phyloP scores from a whole-genome alignment of 2,888 invertebrate species.

The Notocelia uddmanniana region DNA sequence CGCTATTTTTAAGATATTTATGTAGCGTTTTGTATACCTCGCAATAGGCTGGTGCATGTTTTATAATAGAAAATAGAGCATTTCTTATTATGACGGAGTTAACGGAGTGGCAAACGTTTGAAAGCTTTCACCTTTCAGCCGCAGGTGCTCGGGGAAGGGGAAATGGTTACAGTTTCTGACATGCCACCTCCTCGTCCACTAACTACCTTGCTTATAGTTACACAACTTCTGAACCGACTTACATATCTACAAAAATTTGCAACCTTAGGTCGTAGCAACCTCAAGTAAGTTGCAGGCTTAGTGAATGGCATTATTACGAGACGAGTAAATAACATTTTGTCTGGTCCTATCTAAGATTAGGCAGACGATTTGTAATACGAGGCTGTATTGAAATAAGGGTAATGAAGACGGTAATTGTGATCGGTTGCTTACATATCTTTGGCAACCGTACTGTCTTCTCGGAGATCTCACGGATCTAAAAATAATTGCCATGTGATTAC shows the following conservation, averaged over 20 bases:
- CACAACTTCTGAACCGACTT: slow-evolving; percentile 4
- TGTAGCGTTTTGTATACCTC: not conserved
- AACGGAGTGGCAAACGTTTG: slow-evolving; percentile 72
- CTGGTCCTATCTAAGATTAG: not conserved
- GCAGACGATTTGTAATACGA: not conserved
- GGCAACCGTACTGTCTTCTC: too few species aligned
- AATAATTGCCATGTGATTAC: too few species aligned
- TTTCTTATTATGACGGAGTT: slow-evolving; percentile 52
- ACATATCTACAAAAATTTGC: not conserved
- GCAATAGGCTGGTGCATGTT: slow-evolving; percentile 16
- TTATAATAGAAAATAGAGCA: not conserved
- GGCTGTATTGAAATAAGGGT: not conserved
- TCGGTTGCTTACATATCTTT: not conserved
- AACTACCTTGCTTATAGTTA: slow-evolving; percentile 9
- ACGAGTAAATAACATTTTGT: not conserved
- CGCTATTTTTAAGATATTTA: too few species aligned
- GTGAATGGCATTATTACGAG: not conserved
- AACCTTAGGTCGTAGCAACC: not conserved
- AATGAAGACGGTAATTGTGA: not conserved
- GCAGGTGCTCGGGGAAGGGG: slow-evolving; percentile 64
- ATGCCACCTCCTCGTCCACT: slow-evolving; percentile 25
- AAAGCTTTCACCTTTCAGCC: slow-evolving; percentile 75
- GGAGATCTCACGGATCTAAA: too few species aligned
- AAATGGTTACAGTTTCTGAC: slow-evolving; percentile 59
- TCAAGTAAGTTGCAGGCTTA: not conserved